Base-by-base conservation (phyloP, 2,888 invertebrate species). In the Lydus trimaculatus region DNA sequence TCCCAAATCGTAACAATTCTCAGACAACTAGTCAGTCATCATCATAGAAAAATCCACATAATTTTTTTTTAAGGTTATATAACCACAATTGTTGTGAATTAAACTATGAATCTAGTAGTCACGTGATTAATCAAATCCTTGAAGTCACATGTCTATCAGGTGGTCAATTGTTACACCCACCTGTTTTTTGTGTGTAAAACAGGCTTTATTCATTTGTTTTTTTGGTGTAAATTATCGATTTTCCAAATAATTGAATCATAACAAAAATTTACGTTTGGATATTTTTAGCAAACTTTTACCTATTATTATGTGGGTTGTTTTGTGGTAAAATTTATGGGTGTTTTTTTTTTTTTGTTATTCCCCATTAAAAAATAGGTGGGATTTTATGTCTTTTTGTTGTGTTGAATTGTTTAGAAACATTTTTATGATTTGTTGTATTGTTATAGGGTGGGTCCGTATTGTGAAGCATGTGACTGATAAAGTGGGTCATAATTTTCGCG, bases 401-500 rank as follows among this genome's bases (percentile, higher is more conserved):
- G n/a, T n/a, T n/a, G n/a, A n/a, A n/a, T n/a, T n/a, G n/a, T n/a
- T n/a, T n/a, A n/a, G n/a, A n/a, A n/a, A n/a, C n/a, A n/a, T n/a
- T n/a, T n/a, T n/a, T n/a, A n/a, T n/a, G n/a, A n/a, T n/a, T n/a
- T n/a, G n/a, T n/a, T n/a, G n/a, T n/a, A n/a, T n/a, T n/a, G n/a
- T n/a, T n/a, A n/a, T n/a, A n/a, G n/a, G n/a, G n/a, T n/a, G n/a
- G n/a, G n/a, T n/a, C n/a, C n/a, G n/a, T n/a, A n/a, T n/a, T n/a
- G n/a, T n/a, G n/a, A n/a, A n/a, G n/a, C n/a, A n/a, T n/a, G n/a
- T n/a, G n/a, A n/a, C n/a, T 13, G 75, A 63, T 78, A 75, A 84
- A 84, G 80, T 84, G 81, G 84, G 84, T 83, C 84, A 83, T 77
- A n/a, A n/a, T n/a, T n/a, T n/a, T n/a, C n/a, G n/a, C n/a, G n/a